phyloP scores from a whole-genome alignment of 1,140 invertebrate species.

The Nomia melanderi region DNA sequence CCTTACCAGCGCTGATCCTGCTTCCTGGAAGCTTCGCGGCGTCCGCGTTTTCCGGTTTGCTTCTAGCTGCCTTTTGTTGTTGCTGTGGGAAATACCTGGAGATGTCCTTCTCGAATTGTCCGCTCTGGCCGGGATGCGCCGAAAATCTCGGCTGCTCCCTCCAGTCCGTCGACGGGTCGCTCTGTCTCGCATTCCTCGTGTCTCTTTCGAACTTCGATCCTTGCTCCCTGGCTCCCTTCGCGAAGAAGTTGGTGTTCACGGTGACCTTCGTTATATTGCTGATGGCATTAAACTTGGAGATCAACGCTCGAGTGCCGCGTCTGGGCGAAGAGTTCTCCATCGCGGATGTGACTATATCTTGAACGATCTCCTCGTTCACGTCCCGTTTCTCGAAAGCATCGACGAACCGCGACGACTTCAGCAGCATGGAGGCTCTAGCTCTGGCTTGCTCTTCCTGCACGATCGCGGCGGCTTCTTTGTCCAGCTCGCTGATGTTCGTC shows the following conservation, averaged over 20 bases:
- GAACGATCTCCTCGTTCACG: constrained; percentile 70
- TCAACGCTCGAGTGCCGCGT: constrained; percentile 82
- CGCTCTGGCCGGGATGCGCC: constrained; percentile 37
- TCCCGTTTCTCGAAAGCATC: constrained; percentile 72
- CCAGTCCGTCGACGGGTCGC: constrained; percentile 38
- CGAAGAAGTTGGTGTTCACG: constrained; percentile 80
- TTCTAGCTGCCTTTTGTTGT: constrained; percentile 31
- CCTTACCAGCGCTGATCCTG: constrained; percentile 32
- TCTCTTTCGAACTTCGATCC: constrained; percentile 44
- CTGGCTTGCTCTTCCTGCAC: constrained; percentile 83
- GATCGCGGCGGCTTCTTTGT: constrained; percentile 89
- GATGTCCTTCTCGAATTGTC: constrained; percentile 61
- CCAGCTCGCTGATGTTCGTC: constrained; percentile 90
- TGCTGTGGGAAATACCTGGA: constrained; percentile 70
- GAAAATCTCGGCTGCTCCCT: constrained; percentile 46
- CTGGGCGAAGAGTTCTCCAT: constrained; percentile 73
- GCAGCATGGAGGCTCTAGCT: constrained; percentile 69
- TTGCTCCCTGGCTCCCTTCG: constrained; percentile 59
- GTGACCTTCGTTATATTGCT: constrained; percentile 83
- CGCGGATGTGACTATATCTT: constrained; percentile 73
- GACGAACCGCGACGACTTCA: constrained; percentile 72
- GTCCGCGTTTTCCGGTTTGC: constrained; percentile 18
- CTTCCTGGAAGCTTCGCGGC: not conserved
- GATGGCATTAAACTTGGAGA: constrained; percentile 85
- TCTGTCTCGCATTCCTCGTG: constrained; percentile 39